Percentiles rank a stretch among this genome's conserved stretches.
Evolutionary conservation across 2,797 vertebrate species (phyloP).

Genomic region (Nothura maculosa): DNA sequence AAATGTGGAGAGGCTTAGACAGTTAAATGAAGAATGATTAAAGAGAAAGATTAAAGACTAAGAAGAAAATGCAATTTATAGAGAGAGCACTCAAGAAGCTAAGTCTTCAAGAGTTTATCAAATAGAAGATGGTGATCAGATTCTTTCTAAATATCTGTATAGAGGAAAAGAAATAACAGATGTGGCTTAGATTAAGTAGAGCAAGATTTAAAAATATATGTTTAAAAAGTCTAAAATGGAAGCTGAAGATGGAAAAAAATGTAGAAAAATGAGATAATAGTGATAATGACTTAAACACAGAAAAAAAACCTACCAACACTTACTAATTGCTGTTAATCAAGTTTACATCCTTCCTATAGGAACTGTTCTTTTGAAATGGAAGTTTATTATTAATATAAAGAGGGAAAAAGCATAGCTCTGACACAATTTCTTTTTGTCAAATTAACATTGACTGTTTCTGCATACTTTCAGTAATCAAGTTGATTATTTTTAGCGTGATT

Average conservation of each 20-base stretch:
- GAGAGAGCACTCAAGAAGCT: not conserved
- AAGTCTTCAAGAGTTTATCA: constrained; percentile 34
- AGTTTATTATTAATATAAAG: not conserved
- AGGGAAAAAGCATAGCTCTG: not conserved
- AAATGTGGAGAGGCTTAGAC: not conserved
- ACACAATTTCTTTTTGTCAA: not conserved
- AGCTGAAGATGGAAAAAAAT: not conserved
- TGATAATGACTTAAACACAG: not conserved
- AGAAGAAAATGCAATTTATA: not conserved
- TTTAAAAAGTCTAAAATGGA: not conserved
- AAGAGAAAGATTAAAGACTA: constrained; percentile 9
- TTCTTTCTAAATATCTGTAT: constrained; percentile 4
- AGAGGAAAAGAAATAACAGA: not conserved
- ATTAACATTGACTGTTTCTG: not conserved
- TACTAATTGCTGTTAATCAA: not conserved
- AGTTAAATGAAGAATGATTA: not conserved
- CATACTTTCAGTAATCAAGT: not conserved
- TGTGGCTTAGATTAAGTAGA: not conserved
- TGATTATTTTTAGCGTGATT: not conserved
- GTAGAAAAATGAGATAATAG: not conserved
- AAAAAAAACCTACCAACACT: not conserved
- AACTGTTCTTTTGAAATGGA: not conserved
- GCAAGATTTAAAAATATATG: not conserved
- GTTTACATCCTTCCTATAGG: not conserved
- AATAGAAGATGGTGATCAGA: not conserved